Conservation (phyloP, 2,888 invertebrate species). For the Cerastis leucographa region DNA sequence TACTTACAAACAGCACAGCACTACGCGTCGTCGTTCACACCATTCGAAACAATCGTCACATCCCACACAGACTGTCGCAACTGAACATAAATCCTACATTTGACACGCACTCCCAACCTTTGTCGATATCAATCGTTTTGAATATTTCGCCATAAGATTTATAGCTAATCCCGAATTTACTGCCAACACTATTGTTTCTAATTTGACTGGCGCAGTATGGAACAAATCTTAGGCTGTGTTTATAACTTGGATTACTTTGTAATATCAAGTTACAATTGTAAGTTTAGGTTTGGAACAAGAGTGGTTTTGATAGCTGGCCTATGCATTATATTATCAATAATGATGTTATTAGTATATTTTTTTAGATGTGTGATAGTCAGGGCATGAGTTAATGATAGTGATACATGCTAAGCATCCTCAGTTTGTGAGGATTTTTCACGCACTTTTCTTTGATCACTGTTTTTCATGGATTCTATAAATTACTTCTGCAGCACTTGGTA, state of each 20-base stretch:
- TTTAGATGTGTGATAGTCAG: neutral
- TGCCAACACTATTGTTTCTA: conserved; percentile 62
- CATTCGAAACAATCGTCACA: conserved; percentile 63
- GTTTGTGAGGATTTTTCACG: neutral
- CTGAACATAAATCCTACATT: conserved; percentile 70
- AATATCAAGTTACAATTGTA: conserved; percentile 8
- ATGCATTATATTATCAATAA: neutral
- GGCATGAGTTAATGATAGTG: neutral
- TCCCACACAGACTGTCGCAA: conserved; percentile 71
- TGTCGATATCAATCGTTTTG: conserved; percentile 68
- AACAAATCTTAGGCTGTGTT: conserved; percentile 35
- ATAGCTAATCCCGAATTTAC: conserved; percentile 61
- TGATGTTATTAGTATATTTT: neutral
- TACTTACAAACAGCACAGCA: conserved; percentile 39
- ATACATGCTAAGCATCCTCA: neutral
- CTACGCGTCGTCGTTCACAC: conserved; percentile 57
- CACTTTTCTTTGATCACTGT: neutral
- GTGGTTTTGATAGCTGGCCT: neutral
- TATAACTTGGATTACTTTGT: conserved; percentile 14
- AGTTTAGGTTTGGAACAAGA: neutral
- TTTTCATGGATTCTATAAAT: neutral
- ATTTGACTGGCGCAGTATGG: conserved; percentile 54
- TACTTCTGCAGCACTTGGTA: neutral
- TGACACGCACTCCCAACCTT: conserved; percentile 70
- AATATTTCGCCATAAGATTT: conserved; percentile 66